These are phyloP conservation scores for Carcharodon carcharias DNA, from an alignment of 2,797 vertebrate genomes.

Conservation along the genomic window DNA sequence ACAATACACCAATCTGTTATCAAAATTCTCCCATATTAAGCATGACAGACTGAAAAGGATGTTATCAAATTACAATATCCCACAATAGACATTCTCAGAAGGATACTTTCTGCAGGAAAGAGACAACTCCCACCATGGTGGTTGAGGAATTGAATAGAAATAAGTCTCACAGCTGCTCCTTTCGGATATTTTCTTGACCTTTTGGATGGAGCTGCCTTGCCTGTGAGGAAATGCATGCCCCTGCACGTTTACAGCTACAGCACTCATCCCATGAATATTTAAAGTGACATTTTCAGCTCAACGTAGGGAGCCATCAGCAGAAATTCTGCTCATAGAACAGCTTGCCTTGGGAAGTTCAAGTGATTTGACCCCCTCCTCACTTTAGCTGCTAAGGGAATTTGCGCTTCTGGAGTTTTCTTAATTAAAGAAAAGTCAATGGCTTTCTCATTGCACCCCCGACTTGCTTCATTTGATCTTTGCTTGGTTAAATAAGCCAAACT, in stretches of 20 bases:
- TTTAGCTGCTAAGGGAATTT: background rate
- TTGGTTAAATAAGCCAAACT: background rate
- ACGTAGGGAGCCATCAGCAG: background rate
- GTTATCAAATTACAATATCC: constrained; percentile 1
- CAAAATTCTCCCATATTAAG: background rate
- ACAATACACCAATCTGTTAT: background rate
- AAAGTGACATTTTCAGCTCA: background rate
- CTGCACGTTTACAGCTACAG: constrained; percentile 53
- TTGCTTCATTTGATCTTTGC: background rate
- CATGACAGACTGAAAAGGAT: background rate
- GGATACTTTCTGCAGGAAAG: background rate
- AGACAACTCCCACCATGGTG: background rate
- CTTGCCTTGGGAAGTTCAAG: background rate
- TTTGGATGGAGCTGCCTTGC: constrained; percentile 66
- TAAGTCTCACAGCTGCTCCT: constrained; percentile 47
- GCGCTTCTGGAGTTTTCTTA: background rate
- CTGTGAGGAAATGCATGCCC: constrained; percentile 61
- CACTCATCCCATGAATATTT: constrained; percentile 43
- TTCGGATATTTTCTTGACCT: constrained; percentile 57
- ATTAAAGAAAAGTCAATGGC: background rate
- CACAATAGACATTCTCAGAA: background rate
- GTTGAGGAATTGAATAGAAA: constrained; percentile 7
- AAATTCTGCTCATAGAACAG: background rate
- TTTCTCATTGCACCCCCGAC: background rate
- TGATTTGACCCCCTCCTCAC: background rate